phyloP scores from a whole-genome alignment of 2,888 invertebrate species.

The Drosophila putrida region DNA sequence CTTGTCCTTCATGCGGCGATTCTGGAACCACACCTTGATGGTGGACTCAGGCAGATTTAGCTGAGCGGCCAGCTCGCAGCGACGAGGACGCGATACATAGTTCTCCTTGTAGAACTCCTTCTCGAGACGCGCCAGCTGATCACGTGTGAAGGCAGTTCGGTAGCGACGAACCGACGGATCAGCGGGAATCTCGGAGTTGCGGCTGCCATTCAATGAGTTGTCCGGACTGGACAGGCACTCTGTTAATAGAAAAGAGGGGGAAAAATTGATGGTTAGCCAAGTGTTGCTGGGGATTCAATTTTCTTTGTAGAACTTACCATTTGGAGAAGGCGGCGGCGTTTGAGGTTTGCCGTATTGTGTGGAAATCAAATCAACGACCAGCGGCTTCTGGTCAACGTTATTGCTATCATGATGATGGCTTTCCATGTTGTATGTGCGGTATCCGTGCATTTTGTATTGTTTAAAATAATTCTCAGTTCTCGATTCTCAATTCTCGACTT shows the following conservation, averaged over 20 bases:
- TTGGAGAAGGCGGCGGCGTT: constrained; percentile 87
- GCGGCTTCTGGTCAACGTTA: constrained; percentile 85
- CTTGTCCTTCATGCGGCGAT: constrained; percentile 91
- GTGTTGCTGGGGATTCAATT: not conserved
- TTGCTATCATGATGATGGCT: constrained; percentile 68
- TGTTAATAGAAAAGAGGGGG: constrained; percentile 66
- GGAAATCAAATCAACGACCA: constrained; percentile 88
- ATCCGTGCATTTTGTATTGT: constrained; percentile 85
- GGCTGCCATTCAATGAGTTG: constrained; percentile 82
- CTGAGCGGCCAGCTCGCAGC: constrained; percentile 97
- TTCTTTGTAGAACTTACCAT: constrained; percentile 79
- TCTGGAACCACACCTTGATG: constrained; percentile 98
- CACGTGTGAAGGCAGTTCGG: constrained; percentile 98
- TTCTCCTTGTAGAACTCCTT: constrained; percentile 99
- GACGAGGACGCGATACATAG: constrained; percentile 97
- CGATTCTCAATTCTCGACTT: constrained; percentile 21
- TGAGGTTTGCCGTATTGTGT: constrained; percentile 86
- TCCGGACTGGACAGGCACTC: constrained; percentile 86
- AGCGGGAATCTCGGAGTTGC: constrained; percentile 84
- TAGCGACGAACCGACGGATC: constrained; percentile 94
- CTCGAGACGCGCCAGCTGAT: constrained; percentile 96
- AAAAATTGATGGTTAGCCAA: constrained; percentile 32
- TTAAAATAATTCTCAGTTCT: not conserved
- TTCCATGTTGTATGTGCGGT: constrained; percentile 85
- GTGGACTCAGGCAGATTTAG: constrained; percentile 98